Percentiles rank a stretch among this genome's conserved stretches.
These are phyloP conservation scores for Acanthisitta chloris DNA, from an alignment of 2,113 vertebrate species.

Conservation along the genomic window DNA sequence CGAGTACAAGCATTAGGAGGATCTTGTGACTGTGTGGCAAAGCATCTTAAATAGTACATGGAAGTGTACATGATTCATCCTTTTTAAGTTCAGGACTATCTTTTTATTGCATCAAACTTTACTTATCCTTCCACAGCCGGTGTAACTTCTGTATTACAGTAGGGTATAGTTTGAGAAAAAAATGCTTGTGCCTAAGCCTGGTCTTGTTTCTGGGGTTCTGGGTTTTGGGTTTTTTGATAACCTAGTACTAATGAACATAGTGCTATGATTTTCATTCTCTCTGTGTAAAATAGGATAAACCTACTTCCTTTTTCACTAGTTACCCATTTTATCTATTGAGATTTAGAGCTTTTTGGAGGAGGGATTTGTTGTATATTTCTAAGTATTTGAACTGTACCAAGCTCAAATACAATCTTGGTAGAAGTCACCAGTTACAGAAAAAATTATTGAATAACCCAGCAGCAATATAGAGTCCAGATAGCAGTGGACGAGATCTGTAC, in stretches of 20 bases:
- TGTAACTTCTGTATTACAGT: background rate
- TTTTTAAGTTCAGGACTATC: background rate
- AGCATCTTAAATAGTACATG: background rate
- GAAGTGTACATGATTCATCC: background rate
- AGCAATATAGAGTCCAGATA: background rate
- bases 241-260: background rate
- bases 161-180: background rate
- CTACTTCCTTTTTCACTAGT: background rate
- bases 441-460: background rate
- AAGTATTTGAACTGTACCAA: background rate
- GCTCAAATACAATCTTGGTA: background rate
- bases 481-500: background rate
- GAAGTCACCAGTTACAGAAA: background rate
- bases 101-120: background rate
- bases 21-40: background rate
- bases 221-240: background rate
- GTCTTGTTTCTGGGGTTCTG: background rate
- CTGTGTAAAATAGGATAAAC: background rate
- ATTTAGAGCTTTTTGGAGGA: background rate
- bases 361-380: background rate
- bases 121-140: background rate
- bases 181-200: background rate
- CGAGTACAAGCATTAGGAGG: background rate
- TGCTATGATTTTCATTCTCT: background rate
- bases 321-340: background rate